Evolutionary conservation across 1,140 invertebrate species (phyloP).

Genomic region (Cydia amplana): DNA sequence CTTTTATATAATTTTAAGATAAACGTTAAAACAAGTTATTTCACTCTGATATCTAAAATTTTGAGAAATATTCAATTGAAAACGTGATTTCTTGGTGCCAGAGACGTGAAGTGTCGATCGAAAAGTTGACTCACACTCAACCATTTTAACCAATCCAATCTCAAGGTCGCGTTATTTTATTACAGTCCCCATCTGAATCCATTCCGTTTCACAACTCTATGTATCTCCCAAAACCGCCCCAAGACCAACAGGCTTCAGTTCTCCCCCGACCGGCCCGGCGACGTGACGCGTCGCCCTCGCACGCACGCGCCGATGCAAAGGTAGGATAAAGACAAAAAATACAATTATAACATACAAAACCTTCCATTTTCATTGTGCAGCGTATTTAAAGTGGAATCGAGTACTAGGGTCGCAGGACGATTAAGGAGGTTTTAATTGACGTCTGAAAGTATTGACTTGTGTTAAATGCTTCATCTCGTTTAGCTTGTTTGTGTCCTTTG

Average conservation of each 20-base stretch:
- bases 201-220: neutral
- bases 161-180: neutral
- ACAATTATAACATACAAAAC: neutral
- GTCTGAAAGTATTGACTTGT: neutral
- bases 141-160: neutral
- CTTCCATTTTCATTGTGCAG: too few species aligned
- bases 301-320: slow-evolving; percentile 6
- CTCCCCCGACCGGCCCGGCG: neutral
- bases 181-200: neutral
- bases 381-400: neutral
- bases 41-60: too few species aligned
- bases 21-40: too few species aligned
- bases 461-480: neutral
- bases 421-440: neutral
- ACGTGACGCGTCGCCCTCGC: neutral
- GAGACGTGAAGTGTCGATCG: neutral
- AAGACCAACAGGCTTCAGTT: slow-evolving; percentile 12
- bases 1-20: too few species aligned
- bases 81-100: too few species aligned
- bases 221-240: neutral
- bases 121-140: neutral
- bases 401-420: neutral
- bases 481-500: neutral
- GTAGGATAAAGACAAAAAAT: slow-evolving; percentile 6
- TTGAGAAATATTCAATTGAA: too few species aligned